Evolutionary conservation across 2,888 invertebrate genomes (phyloP).

Genomic region (Tetropium fuscum): DNA sequence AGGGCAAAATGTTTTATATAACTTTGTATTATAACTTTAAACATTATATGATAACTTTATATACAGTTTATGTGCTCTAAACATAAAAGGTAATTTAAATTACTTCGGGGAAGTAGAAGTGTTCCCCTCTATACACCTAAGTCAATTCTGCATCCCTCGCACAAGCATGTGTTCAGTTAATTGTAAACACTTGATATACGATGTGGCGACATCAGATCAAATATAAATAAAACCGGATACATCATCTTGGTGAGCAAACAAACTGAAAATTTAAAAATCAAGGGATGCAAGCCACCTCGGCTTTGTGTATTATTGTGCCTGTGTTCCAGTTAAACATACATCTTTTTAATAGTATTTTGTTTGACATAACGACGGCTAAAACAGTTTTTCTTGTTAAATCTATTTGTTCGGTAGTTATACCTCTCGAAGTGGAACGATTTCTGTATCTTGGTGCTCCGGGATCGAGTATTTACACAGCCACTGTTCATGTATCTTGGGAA

Average conservation of each 20-base stretch:
- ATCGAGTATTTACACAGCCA: constrained; percentile 16
- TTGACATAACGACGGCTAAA: constrained; percentile 8
- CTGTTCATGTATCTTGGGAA: constrained; percentile 6
- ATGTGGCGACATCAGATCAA: neutral
- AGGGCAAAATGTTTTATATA: no score
- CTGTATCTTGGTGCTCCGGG: constrained; percentile 6
- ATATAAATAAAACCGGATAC: constrained; percentile 2
- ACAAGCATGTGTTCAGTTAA: neutral
- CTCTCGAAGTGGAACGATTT: constrained; percentile 15
- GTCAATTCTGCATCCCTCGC: no score
- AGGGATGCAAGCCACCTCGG: neutral
- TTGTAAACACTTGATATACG: constrained; percentile 10
- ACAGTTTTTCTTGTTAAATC: constrained; percentile 18
- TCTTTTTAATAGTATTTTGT: constrained; percentile 20
- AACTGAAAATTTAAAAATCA: constrained; percentile 8
- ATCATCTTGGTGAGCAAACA: constrained; percentile 10
- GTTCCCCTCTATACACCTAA: no score
- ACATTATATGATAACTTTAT: no score
- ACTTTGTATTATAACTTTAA: no score
- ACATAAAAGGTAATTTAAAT: no score
- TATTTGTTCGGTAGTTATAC: constrained; percentile 21
- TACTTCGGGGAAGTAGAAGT: no score
- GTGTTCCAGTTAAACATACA: constrained; percentile 19
- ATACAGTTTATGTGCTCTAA: no score
- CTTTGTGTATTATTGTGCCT: constrained; percentile 11